Evolutionary conservation across 2,113 vertebrate genomes (phyloP).

Genomic region (Cichladusa arquata): DNA sequence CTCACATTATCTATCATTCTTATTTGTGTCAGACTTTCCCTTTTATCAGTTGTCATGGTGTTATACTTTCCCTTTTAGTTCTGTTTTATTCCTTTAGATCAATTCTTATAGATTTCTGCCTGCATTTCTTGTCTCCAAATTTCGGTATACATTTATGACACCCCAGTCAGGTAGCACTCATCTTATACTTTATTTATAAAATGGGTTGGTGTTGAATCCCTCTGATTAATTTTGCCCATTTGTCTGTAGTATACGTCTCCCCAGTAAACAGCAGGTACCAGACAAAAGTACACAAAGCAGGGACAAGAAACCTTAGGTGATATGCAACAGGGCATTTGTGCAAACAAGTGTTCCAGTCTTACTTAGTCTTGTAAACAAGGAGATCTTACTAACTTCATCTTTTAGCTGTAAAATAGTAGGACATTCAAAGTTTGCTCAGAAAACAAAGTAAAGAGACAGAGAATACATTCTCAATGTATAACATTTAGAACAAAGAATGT

Average conservation of each 20-base stretch:
- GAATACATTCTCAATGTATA: not conserved
- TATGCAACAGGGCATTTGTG: not conserved
- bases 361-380: slow-evolving; percentile 44
- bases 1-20: not conserved
- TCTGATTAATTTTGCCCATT: not conserved
- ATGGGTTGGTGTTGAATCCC: not conserved
- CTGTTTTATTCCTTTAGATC: not conserved
- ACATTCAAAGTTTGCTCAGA: slow-evolving; percentile 35
- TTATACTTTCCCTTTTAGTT: not conserved
- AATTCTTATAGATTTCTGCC: not conserved
- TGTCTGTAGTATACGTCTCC: not conserved
- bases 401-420: slow-evolving; percentile 39
- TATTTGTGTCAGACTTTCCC: not conserved
- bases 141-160: not conserved
- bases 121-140: not conserved
- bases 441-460: slow-evolving; percentile 31
- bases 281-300: not conserved
- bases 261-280: not conserved
- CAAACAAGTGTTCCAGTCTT: slow-evolving; percentile 16
- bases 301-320: not conserved
- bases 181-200: not conserved
- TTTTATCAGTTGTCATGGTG: not conserved
- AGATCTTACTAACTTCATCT: slow-evolving; percentile 34
- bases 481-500: not conserved
- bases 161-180: not conserved